phyloP scores from a whole-genome alignment of 2,797 vertebrate species.

The Capromys pilorides region DNA sequence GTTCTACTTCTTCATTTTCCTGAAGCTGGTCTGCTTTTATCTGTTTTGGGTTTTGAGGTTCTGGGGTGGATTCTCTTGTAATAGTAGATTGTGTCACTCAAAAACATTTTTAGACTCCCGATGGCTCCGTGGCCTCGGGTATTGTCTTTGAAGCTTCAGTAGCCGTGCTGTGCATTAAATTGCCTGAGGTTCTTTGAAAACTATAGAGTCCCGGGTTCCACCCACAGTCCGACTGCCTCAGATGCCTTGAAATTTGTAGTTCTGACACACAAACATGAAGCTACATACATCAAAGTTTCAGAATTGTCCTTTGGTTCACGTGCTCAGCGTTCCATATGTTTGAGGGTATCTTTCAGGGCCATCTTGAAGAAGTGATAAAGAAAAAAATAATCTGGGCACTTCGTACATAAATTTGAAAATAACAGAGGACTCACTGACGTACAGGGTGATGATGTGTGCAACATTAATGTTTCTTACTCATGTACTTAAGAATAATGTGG shows the following conservation, averaged over 20 bases:
- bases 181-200: background rate
- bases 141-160: constrained; percentile 16
- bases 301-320: background rate
- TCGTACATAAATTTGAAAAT: background rate
- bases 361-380: background rate
- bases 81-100: constrained; percentile 20
- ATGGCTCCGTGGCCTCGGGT: background rate
- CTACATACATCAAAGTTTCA: background rate
- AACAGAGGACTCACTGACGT: background rate
- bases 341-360: background rate
- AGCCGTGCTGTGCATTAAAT: background rate
- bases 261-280: constrained; percentile 2
- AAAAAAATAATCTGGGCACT: background rate
- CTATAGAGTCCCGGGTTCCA: background rate
- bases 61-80: constrained; percentile 20
- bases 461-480: background rate
- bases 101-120: constrained; percentile 42
- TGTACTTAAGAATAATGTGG: constrained; percentile 12
- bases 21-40: background rate
- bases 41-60: constrained; percentile 46
- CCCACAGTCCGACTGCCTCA: background rate
- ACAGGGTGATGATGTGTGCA: background rate
- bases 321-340: background rate
- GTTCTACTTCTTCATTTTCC: background rate
- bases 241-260: background rate